Conservation (phyloP, 2,113 vertebrate species). For the Ochotona curzoniae region DNA sequence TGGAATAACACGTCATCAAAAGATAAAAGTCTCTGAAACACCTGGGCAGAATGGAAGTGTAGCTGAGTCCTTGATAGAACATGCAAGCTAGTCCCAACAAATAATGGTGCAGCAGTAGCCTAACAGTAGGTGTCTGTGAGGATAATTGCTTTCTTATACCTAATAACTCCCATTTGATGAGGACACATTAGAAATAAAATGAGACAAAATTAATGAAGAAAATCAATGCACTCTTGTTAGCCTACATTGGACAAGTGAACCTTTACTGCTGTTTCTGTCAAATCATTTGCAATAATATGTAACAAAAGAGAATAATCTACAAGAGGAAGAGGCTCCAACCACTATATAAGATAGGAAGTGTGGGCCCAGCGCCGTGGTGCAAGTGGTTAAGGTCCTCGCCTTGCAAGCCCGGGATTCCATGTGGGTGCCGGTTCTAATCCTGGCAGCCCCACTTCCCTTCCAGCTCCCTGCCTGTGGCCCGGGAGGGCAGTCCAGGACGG, state of each 20-base stretch:
- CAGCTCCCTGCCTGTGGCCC: no score
- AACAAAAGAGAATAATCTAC: neutral
- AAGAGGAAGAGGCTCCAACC: neutral
- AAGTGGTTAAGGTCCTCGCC: no score
- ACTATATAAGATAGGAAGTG: neutral
- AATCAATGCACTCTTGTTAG: neutral
- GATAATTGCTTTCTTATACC: neutral
- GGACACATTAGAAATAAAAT: conserved; percentile 39
- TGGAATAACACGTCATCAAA: conserved; percentile 40
- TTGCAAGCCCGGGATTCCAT: no score
- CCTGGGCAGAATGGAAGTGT: neutral
- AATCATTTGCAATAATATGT: conserved; percentile 2
- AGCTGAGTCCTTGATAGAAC: conserved; percentile 1
- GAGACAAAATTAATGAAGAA: conserved; percentile 39
- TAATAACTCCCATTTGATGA: conserved; percentile 13
- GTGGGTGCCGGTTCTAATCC: no score
- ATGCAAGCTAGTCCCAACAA: conserved; percentile 20
- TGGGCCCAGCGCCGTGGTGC: no score
- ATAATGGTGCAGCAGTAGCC: conserved; percentile 2
- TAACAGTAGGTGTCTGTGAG: neutral
- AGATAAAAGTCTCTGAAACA: conserved; percentile 40
- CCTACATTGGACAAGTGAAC: neutral
- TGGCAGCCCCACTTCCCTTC: no score
- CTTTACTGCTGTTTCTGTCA: neutral
- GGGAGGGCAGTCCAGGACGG: no score